Base-by-base conservation (phyloP, 2,113 vertebrate species). In the Triplophysa tibetana region DNA sequence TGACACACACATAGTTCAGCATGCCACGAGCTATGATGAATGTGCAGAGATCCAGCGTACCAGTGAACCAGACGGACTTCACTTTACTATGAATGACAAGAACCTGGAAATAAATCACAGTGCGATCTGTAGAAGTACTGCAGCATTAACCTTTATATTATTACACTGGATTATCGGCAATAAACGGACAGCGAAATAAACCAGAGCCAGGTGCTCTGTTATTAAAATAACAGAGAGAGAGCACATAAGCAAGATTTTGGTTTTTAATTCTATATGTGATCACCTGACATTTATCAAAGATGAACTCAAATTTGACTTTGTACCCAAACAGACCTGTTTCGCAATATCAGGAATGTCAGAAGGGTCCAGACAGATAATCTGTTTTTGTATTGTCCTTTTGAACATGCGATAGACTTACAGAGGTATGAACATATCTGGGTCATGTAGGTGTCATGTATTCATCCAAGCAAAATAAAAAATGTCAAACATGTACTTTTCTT, bases 1-100 rank as follows among this genome's bases (percentile, higher is more conserved):
- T 29, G n/a, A 66, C 80, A 63, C 64, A 74, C 50, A 74, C 38
- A 56, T 41, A 86, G 83, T 84, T 88, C 73, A 84, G 86, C 81
- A 80, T 84, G 76, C 38, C 61, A 65, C 38, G 21, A 56, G 79
- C 61, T 75, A 65, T 74, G 77, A 70, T 82, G 80, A 73, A 80
- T 77, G 73, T 48, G 50, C 50, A 72, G 69, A 73, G 75, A 80
- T 61, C 58, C 75, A 14, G 45, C 75, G 75, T 70, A 72, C 65
- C 77, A 74, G 70, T 67, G 24, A 78, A 85, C 8, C 48, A 78
- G 68, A 45, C 38, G 62, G 61, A 76, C 72, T 79, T 62, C 80
- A 26, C 65, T 72, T 16, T 56, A 26, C 70, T 68, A 54, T 21
- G 16, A 6, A 23, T 72, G 50, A 38, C 19, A 77, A 50, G 75